Base-by-base conservation (phyloP, 2,888 invertebrate species). In the Carabus problematicus region DNA sequence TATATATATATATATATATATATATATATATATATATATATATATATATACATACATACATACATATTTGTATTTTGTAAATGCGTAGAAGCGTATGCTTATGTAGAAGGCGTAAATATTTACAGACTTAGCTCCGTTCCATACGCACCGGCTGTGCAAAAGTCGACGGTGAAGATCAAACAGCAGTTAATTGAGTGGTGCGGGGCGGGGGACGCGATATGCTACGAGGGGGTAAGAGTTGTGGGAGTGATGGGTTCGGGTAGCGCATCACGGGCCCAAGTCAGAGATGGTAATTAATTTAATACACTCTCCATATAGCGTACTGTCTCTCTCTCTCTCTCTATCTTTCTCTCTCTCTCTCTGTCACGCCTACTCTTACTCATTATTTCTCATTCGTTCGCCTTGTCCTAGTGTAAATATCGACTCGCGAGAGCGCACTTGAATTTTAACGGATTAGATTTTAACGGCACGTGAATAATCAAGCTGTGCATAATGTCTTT, bases 401-500 rank as follows among this genome's bases (percentile, higher is more conserved):
- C 62, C 12, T 12, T 40, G 45, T 43, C 45, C 9, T 39, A 18
- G 56, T 56, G n/a, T 56, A 56, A 56, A 56, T 56, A 59, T 59
- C 59, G 19, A 39, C 14, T 42, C 40, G 40, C 52, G 41, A 52
- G 9, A 19, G 19, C 43, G 55, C 58, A 47, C 58, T 66, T 66
- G 58, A 59, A 47, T 66, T 66, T 66, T 59, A 64, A 43, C 56
- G 58, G 58, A 66, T 66, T 66, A 66, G 49, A 66, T 66, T 47
- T 66, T 59, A 59, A 66, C 66, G 58, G 66, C 49, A 58, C 66
- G 66, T 66, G 66, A 66, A 66, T 66, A 66, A 56, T 66, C 66
- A 66, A 66, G 56, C 64, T 43, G 45, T 39, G 55, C n/a, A n/a
- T n/a, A n/a, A n/a, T n/a, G 52, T 18, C 42, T 43, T 39, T 18